A percentile compares a stretch with the other conserved stretches of the same genome.
Conservation (phyloP, 2,797 vertebrate species). For the Nasua narica region DNA sequence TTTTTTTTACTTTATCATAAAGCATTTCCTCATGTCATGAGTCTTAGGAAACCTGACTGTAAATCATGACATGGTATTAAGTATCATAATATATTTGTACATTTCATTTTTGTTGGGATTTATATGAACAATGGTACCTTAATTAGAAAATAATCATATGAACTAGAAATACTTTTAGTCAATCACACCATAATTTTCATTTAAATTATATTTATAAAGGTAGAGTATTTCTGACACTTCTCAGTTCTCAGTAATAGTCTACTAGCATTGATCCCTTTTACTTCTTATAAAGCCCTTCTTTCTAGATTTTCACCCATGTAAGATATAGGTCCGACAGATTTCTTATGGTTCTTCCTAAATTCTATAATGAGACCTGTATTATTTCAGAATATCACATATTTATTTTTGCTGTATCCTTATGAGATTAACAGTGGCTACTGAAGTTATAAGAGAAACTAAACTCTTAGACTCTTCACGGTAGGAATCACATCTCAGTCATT, state of each 20-base stretch:
- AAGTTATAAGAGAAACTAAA: constrained; percentile 39
- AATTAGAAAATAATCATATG: constrained; percentile 46
- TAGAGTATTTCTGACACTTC: constrained; percentile 10
- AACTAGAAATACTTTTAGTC: constrained; percentile 19
- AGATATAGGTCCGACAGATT: not conserved
- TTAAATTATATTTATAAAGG: constrained; percentile 40
- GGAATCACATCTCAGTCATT: not conserved
- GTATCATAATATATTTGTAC: not conserved
- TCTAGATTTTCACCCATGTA: constrained; percentile 32
- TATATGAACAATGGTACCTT: not conserved
- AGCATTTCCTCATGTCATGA: constrained; percentile 25
- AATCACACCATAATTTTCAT: constrained; percentile 29
- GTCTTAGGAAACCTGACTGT: constrained; percentile 43
- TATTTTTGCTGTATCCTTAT: constrained; percentile 33
- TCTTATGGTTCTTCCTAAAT: not conserved
- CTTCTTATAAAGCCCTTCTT: not conserved
- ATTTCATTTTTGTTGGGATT: constrained; percentile 48
- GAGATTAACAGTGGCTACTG: not conserved
- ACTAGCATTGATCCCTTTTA: constrained; percentile 9
- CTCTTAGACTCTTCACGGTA: not conserved
- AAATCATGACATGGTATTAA: not conserved
- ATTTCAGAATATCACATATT: constrained; percentile 42
- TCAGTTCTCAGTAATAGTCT: constrained; percentile 7
- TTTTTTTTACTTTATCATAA: constrained; percentile 18
- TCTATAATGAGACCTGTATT: not conserved